Evolutionary conservation across 2,113 vertebrate genomes (phyloP).

Genomic region (Tetraodon nigroviridis): DNA sequence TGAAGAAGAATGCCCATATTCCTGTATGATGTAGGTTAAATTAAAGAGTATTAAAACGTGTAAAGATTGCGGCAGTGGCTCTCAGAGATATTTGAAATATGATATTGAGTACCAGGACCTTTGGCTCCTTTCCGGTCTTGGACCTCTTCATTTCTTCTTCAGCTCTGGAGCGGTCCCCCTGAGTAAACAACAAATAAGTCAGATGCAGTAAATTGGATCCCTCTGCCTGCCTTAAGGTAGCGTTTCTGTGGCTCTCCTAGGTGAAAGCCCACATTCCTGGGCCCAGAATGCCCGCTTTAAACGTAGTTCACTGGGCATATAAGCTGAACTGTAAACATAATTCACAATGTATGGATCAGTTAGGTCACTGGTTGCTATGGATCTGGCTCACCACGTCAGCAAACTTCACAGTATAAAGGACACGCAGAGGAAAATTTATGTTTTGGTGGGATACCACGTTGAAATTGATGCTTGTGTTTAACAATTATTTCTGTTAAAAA

Average conservation of each 20-base stretch:
- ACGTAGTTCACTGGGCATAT: constrained; percentile 22
- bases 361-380: constrained; percentile 45
- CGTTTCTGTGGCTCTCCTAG: constrained; percentile 63
- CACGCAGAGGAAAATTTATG: constrained; percentile 9
- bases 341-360: constrained; percentile 39
- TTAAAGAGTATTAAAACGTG: constrained; percentile 1
- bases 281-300: constrained; percentile 30
- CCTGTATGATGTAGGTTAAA: constrained; percentile 2
- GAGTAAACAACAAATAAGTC: constrained; percentile 58
- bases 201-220: constrained; percentile 63
- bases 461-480: background rate
- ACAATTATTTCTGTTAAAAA: too few species aligned
- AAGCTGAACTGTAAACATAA: constrained; percentile 46
- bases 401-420: constrained; percentile 32
- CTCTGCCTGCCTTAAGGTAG: constrained; percentile 30
- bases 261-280: constrained; percentile 52
- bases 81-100: background rate
- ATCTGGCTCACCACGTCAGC: constrained; percentile 18
- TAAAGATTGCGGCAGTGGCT: constrained; percentile 12
- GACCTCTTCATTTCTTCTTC: constrained; percentile 25
- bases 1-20: background rate
- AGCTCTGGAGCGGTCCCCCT: constrained; percentile 23
- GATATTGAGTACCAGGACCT: constrained; percentile 18
- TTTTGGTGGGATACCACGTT: background rate
- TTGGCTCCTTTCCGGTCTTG: constrained; percentile 1